These are phyloP conservation scores for Trichopoda pennipes DNA, from an alignment of 2,888 invertebrate species.

Conservation along the genomic window DNA sequence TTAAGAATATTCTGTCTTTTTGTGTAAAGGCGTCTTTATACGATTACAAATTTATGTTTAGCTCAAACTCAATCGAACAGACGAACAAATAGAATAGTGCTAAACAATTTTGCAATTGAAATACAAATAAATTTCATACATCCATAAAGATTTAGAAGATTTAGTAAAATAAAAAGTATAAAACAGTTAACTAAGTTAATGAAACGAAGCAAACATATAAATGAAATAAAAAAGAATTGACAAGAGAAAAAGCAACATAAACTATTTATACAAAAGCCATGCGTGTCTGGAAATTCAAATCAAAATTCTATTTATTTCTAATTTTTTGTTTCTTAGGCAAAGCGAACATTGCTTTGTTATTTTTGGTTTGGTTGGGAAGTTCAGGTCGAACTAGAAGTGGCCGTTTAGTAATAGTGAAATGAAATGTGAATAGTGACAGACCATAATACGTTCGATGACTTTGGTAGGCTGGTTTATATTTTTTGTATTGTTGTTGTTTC, in stretches of 20 bases:
- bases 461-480: constrained; percentile 47
- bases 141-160: constrained; percentile 4
- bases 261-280: constrained; percentile 54
- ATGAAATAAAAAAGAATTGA: constrained; percentile 39
- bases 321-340: constrained; percentile 44
- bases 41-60: constrained; percentile 44
- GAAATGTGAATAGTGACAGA: constrained; percentile 59
- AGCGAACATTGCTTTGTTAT: not conserved
- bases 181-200: constrained; percentile 55
- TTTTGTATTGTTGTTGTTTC: not conserved
- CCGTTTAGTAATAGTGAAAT: constrained; percentile 37
- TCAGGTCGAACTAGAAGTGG: constrained; percentile 40
- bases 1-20: constrained; percentile 46
- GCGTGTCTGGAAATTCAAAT: constrained; percentile 69
- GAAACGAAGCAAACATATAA: constrained; percentile 53
- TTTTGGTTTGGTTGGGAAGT: constrained; percentile 38
- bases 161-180: constrained; percentile 15
- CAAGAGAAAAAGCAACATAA: constrained; percentile 28
- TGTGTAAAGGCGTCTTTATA: constrained; percentile 48
- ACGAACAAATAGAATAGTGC: constrained; percentile 13
- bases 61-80: constrained; percentile 18
- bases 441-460: constrained; percentile 68
- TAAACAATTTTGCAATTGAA: constrained; percentile 29
- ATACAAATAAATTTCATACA: constrained; percentile 8
- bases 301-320: constrained; percentile 63